phyloP scores from a whole-genome alignment of 2,888 invertebrate species.

The Epistrophe grossulariae region DNA sequence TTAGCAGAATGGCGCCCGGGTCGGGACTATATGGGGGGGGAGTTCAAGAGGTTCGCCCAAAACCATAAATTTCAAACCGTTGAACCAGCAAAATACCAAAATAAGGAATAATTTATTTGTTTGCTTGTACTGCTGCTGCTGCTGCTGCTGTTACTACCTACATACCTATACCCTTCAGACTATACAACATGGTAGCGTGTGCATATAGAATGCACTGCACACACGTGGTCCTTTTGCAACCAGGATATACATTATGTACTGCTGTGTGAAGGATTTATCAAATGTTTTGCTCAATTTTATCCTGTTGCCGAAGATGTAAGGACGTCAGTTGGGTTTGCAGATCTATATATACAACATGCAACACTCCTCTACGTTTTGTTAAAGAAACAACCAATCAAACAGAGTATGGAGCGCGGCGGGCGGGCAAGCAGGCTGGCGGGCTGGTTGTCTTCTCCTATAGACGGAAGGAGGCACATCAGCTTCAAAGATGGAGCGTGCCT shows the following conservation, averaged over 20 bases:
- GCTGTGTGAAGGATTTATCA: conserved; percentile 56
- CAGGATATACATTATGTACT: conserved; percentile 14
- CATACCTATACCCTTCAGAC: not conserved
- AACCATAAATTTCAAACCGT: conserved; percentile 72
- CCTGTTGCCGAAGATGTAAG: conserved; percentile 57
- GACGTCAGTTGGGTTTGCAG: conserved; percentile 23
- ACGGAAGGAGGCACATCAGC: not conserved
- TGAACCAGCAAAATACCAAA: conserved; percentile 74
- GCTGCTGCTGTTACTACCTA: too few relatives aligned
- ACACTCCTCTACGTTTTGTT: conserved; percentile 1
- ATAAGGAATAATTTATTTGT: conserved; percentile 74
- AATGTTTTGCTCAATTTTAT: conserved; percentile 66
- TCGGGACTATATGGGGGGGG: not conserved
- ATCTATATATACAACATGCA: conserved; percentile 12
- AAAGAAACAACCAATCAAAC: conserved; percentile 21
- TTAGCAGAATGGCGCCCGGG: conserved; percentile 33
- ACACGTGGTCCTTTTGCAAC: conserved; percentile 13
- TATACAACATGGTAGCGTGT: not conserved
- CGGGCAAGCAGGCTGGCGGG: too few relatives aligned
- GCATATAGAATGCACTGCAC: not conserved
- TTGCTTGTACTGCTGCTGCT: conserved; percentile 45
- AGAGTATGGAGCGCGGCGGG: too few relatives aligned
- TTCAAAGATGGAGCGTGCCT: conserved; percentile 12
- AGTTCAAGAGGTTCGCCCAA: conserved; percentile 24
- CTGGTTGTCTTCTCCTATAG: too few relatives aligned